Evolutionary conservation across 2,797 vertebrate species (phyloP).

Genomic region (Gallirallus australis): DNA sequence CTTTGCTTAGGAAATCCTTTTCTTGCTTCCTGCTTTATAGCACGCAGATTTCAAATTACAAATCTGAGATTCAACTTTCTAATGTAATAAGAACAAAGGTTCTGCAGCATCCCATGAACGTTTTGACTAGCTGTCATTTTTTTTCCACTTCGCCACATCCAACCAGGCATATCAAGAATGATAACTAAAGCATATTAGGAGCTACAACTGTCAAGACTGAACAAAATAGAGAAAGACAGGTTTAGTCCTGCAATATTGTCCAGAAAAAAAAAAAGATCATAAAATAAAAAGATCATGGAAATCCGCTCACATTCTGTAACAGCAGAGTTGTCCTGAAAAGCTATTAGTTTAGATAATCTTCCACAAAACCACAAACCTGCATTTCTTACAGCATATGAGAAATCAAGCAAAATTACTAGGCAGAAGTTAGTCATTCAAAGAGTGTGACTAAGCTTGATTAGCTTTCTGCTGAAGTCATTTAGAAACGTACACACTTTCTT

Average conservation of each 20-base stretch:
- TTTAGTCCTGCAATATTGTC: background rate
- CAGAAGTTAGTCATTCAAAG: slow-evolving; percentile 2
- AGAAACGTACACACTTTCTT: background rate
- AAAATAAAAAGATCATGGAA: background rate
- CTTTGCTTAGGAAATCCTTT: background rate
- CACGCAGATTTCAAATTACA: background rate
- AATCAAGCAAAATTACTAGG: background rate
- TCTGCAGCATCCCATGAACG: background rate
- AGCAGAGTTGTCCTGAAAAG: slow-evolving; percentile 1
- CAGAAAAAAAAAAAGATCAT: background rate
- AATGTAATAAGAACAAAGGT: background rate
- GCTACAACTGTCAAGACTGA: background rate
- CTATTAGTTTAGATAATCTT: slow-evolving; percentile 22
- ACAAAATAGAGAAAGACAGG: background rate
- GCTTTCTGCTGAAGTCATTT: slow-evolving; percentile 5
- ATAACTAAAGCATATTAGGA: background rate
- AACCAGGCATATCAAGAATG: background rate
- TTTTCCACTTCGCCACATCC: background rate
- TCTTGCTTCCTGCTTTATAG: background rate
- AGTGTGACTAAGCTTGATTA: slow-evolving; percentile 24
- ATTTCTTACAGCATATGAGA: background rate
- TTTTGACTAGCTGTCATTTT: background rate
- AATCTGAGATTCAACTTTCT: background rate
- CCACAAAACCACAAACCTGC: background rate
- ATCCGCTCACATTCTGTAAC: background rate